These are phyloP conservation scores for Chironomus striatipennis DNA, from an alignment of 1,140 invertebrate genomes.

Conservation along the genomic window DNA sequence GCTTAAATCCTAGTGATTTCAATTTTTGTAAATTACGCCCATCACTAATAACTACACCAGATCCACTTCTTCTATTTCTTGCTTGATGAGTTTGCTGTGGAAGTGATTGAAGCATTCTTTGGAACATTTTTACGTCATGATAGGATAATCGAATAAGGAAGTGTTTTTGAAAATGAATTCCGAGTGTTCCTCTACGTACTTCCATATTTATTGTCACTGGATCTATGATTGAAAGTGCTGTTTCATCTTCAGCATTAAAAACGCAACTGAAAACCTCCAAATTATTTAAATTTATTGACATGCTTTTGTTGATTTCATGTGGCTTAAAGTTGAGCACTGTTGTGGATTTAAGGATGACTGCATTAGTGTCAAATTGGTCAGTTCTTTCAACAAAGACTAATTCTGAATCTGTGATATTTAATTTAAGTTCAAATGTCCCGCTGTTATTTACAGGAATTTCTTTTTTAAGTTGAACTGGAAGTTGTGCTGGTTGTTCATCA, in stretches of 20 bases:
- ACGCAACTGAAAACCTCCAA: constrained; percentile 92
- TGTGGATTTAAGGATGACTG: constrained; percentile 88
- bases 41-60: background rate
- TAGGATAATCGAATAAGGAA: constrained; percentile 84
- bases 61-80: constrained; percentile 35
- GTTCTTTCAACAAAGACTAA: constrained; percentile 88
- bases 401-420: constrained; percentile 94
- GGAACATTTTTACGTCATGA: constrained; percentile 87
- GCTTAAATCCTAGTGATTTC: constrained; percentile 59
- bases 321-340: constrained; percentile 76
- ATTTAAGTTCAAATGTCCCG: constrained; percentile 69
- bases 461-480: background rate
- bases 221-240: constrained; percentile 92
- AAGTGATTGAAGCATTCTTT: constrained; percentile 77
- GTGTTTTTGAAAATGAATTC: constrained; percentile 54
- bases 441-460: background rate
- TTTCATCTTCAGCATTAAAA: constrained; percentile 84
- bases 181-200: constrained; percentile 45
- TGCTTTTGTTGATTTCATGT: constrained; percentile 57
- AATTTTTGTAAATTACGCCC: constrained; percentile 49
- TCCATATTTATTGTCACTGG: constrained; percentile 76
- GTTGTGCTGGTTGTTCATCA: constrained; percentile 26
- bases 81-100: constrained; percentile 64
- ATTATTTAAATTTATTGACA: constrained; percentile 81
- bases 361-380: constrained; percentile 78